phyloP scores from a whole-genome alignment of 1,140 invertebrate species.

The Trypoxylus dichotomus region DNA sequence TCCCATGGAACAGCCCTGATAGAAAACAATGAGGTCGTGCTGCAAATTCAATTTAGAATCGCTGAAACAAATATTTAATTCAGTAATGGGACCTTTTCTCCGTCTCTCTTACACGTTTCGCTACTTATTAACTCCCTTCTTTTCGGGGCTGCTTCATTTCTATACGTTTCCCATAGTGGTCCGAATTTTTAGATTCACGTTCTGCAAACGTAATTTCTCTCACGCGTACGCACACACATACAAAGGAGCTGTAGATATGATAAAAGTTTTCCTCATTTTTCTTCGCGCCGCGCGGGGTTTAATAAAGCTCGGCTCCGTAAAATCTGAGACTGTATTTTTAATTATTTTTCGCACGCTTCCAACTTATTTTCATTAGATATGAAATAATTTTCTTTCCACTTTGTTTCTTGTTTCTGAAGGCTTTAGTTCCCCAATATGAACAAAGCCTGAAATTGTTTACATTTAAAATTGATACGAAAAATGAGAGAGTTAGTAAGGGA shows the following conservation, averaged over 20 bases:
- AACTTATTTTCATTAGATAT: not conserved
- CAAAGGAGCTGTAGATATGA: conserved; percentile 37
- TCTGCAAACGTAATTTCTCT: conserved; percentile 39
- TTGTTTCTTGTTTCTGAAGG: conserved; percentile 44
- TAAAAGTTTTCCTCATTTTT: conserved; percentile 42
- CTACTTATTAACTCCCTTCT: not conserved
- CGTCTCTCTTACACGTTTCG: not conserved
- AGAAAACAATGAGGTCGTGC: conserved; percentile 16
- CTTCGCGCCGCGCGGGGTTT: conserved; percentile 37
- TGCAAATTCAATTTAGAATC: conserved; percentile 20
- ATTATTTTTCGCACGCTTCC: conserved; percentile 38
- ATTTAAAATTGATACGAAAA: not conserved
- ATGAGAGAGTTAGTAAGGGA: not conserved
- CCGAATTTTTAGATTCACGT: not conserved
- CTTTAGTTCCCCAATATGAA: not conserved
- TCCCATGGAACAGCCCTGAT: not conserved
- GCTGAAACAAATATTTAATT: conserved; percentile 22
- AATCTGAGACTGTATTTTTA: conserved; percentile 40
- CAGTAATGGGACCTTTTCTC: conserved; percentile 6
- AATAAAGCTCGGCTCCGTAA: conserved; percentile 39
- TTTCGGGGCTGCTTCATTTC: not conserved
- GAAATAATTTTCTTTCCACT: conserved; percentile 44
- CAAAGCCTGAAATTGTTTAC: too few relatives aligned
- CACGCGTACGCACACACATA: conserved; percentile 26
- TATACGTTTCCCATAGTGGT: not conserved